phyloP scores from a whole-genome alignment of 2,888 invertebrate species.

The Scaptodrosophila latifasciaeformis region DNA sequence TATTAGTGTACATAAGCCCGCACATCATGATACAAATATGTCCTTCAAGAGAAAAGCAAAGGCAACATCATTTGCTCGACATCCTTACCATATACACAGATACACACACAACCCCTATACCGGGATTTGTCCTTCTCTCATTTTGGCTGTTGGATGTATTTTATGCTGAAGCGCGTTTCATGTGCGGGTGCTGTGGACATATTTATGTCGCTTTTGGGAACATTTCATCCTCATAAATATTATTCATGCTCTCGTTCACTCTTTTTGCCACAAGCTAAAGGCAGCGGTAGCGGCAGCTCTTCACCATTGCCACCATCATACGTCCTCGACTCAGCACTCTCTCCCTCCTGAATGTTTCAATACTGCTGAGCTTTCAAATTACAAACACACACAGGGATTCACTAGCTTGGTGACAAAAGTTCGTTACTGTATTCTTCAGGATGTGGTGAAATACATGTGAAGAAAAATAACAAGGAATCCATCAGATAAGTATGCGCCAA shows the following conservation, averaged over 20 bases:
- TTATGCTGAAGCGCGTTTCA: constrained; percentile 60
- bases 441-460: constrained; percentile 40
- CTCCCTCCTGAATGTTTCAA: constrained; percentile 20
- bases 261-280: too few relatives aligned
- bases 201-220: constrained; percentile 73
- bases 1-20: too few relatives aligned
- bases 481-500: constrained; percentile 60
- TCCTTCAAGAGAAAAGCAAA: too few relatives aligned
- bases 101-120: constrained; percentile 27
- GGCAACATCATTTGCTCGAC: too few relatives aligned
- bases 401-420: constrained; percentile 43
- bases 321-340: background rate
- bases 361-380: constrained; percentile 64
- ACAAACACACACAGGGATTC: constrained; percentile 30
- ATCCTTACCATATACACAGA: too few relatives aligned
- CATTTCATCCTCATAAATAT: constrained; percentile 74
- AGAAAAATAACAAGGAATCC: constrained; percentile 59
- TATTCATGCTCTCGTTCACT: constrained; percentile 66
- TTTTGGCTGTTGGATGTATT: constrained; percentile 40
- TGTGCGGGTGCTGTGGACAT: constrained; percentile 73
- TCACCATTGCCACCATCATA: constrained; percentile 7
- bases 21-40: background rate
- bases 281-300: constrained; percentile 18
- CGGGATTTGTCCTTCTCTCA: background rate
- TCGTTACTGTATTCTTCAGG: constrained; percentile 46